Conservation (phyloP, 92 coral and sea anemone species). For the Paragorgia papillata region DNA sequence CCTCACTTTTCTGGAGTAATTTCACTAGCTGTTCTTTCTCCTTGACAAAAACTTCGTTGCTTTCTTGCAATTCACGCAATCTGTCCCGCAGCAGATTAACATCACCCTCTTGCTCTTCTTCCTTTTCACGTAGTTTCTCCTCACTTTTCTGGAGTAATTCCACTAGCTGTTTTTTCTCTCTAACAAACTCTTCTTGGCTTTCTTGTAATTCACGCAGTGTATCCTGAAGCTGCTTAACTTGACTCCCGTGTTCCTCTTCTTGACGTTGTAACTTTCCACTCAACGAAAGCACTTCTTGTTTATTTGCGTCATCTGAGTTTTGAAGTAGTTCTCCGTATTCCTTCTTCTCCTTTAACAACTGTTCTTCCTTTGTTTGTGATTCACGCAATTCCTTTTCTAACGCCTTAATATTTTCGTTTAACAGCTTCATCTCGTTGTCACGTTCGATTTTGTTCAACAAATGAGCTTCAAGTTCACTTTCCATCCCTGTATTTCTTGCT, state of each 20-base stretch:
- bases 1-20: slow-evolving; percentile 67
- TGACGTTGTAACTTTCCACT: slow-evolving; percentile 45
- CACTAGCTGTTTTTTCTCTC: slow-evolving; percentile 71
- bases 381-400: slow-evolving; percentile 60
- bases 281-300: slow-evolving; percentile 36
- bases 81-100: slow-evolving; percentile 70
- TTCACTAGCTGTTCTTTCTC: slow-evolving; percentile 74
- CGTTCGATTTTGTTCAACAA: slow-evolving; percentile 33
- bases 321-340: slow-evolving; percentile 10
- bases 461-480: slow-evolving; percentile 24
- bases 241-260: slow-evolving; percentile 62
- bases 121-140: slow-evolving; percentile 41
- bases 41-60: slow-evolving; percentile 60
- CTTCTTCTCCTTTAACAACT: slow-evolving; percentile 33
- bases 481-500: slow-evolving; percentile 29
- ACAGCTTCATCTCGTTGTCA: slow-evolving; percentile 50
- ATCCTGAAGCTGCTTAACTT: slow-evolving; percentile 71
- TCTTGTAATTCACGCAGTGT: slow-evolving; percentile 59
- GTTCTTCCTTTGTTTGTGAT: slow-evolving; percentile 51
- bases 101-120: slow-evolving; percentile 66
- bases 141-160: slow-evolving; percentile 64
- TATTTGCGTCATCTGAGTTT: slow-evolving; percentile 19
- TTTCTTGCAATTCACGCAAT: slow-evolving; percentile 57
- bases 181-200: slow-evolving; percentile 60
- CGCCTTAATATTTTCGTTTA: slow-evolving; percentile 43